These are phyloP conservation scores for Neolamprologus sp. DNA, from an alignment of 2,113 vertebrate genomes.

Conservation along the genomic window DNA sequence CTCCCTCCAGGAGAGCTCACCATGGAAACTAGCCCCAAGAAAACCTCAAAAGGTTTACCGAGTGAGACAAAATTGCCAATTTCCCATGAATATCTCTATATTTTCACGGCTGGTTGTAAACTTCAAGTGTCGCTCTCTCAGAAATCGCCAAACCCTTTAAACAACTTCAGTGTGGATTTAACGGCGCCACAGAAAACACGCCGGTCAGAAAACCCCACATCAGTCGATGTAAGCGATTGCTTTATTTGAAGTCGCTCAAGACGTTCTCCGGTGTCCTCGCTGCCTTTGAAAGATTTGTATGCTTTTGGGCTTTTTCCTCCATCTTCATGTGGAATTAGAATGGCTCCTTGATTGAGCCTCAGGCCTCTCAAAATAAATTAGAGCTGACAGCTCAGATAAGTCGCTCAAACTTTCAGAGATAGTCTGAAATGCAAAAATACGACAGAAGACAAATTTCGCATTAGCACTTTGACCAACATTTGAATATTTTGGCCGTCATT, in stretches of 20 bases:
- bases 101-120: constrained; percentile 21
- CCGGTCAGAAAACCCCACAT: neutral
- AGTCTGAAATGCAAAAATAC: neutral
- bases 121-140: neutral
- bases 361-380: constrained; percentile 23
- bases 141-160: neutral
- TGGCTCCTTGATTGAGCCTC: constrained; percentile 24
- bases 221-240: constrained; percentile 22
- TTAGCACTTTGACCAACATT: constrained; percentile 2
- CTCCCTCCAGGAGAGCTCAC: neutral
- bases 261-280: neutral
- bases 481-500: constrained; percentile 35
- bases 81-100: constrained; percentile 4
- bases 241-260: constrained; percentile 34
- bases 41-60: neutral
- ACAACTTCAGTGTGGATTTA: neutral
- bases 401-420: neutral
- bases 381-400: constrained; percentile 25
- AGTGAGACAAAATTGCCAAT: neutral
- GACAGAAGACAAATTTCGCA: constrained; percentile 37
- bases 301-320: neutral
- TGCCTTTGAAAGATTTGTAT: constrained; percentile 12
- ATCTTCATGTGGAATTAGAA: constrained; percentile 17
- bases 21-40: constrained; percentile 5
- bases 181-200: neutral